Evolutionary conservation across 2,797 vertebrate genomes (phyloP), one percentile per base, ranked within the genome.

Genomic region (Rachycentron canadum): DNA sequence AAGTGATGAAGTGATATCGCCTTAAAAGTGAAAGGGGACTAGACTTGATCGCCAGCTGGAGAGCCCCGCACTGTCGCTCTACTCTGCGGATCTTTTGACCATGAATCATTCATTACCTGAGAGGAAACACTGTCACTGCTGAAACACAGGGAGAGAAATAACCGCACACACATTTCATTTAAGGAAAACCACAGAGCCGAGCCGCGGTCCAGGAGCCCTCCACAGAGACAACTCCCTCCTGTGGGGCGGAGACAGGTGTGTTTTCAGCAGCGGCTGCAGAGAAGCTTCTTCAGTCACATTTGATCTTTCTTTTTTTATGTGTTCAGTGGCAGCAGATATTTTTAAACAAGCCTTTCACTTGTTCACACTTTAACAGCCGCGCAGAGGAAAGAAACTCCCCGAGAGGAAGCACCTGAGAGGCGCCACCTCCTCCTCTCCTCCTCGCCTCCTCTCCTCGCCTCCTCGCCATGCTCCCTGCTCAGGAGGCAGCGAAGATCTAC

Each of bases 401-500:
- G 41, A 7, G 17, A 40, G 50, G 28, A 45, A 25, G 16, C n/a
- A 25, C 12, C 14, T 32, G 1, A 32, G 7, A 21, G 19, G 26
- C 5, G 7, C 52, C 3, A 6, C 69, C 49, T 11, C 69, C 50
- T 11, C 3, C 9, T 45, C 3, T 6, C 69, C 49, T 10, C 30
- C 30, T 32, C 30, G 7, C 30, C 30, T n/a, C n/a, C n/a, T n/a
- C n/a, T n/a, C n/a, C n/a, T n/a, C n/a, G n/a, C n/a, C 30, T 9
- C 11, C 3, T n/a, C 63, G 92, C 94, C 91, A 92, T 99, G 95
- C 93, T 99, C 26, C 97, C 97, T 0, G 98, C 98, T 26, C 95
- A 97, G 81, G 97, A 99, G 84, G 98, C 98, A 0, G 97, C 97
- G 1, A 96, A 94, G 78, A 99, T 99, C 92, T 99, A 99, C 83